Conservation (phyloP, 1,140 invertebrate species). For the Drosophila lowei region DNA sequence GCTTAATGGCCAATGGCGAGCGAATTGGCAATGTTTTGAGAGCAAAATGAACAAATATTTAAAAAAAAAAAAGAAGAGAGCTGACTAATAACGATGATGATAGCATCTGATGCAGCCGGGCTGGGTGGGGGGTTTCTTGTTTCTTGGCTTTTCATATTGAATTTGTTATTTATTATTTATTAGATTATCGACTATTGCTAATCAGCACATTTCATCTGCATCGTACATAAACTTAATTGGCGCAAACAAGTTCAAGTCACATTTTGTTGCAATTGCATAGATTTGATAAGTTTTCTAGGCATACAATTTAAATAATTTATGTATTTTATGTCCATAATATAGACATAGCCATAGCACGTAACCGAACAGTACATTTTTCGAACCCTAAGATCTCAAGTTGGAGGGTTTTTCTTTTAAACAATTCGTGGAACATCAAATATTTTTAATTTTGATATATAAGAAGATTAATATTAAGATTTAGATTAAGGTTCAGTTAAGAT, state of each 20-base stretch:
- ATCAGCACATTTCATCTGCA: slow-evolving; percentile 70
- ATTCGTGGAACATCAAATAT: too few species aligned
- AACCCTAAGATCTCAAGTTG: too few species aligned
- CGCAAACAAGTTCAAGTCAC: slow-evolving; percentile 72
- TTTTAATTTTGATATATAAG: too few species aligned
- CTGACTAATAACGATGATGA: background rate
- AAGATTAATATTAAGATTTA: too few species aligned
- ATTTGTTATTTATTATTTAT: slow-evolving; percentile 61
- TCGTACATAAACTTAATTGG: slow-evolving; percentile 76
- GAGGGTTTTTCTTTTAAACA: too few species aligned
- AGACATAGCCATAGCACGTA: too few species aligned
- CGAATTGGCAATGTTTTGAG: background rate
- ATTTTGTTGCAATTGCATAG: slow-evolving; percentile 58
- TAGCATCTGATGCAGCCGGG: background rate
- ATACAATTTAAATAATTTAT: slow-evolving; percentile 47
- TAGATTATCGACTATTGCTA: slow-evolving; percentile 79
- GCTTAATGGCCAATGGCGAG: background rate
- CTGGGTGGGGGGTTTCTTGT: background rate
- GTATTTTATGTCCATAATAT: background rate
- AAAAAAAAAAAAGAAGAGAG: slow-evolving; percentile 25
- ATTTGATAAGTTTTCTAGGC: slow-evolving; percentile 65
- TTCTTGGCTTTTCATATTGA: slow-evolving; percentile 35
- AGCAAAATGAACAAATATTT: slow-evolving; percentile 8
- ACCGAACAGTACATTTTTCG: too few species aligned
- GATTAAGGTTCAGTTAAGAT: too few species aligned